These are phyloP conservation scores for Achroia grisella DNA, from an alignment of 1,140 invertebrate genomes.

Conservation along the genomic window DNA sequence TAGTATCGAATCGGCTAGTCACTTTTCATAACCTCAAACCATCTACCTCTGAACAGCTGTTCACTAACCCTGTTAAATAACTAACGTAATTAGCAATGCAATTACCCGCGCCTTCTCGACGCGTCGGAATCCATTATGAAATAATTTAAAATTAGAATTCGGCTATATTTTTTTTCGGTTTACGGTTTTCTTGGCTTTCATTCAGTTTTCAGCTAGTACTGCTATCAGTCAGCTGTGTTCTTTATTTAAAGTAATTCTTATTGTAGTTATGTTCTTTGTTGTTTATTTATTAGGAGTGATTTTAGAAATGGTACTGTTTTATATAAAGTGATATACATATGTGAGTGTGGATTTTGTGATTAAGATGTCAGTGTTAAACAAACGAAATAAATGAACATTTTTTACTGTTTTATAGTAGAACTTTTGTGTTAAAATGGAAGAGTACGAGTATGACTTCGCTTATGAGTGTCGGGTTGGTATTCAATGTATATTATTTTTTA, in stretches of 20 bases:
- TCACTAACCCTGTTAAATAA: slow-evolving; percentile 17
- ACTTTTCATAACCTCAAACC: slow-evolving; percentile 60
- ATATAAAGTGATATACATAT: background rate
- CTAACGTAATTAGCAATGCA: slow-evolving; percentile 11
- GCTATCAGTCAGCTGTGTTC: slow-evolving; percentile 29
- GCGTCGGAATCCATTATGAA: slow-evolving; percentile 51
- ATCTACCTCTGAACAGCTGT: slow-evolving; percentile 47
- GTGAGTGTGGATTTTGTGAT: slow-evolving; percentile 13
- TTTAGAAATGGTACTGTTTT: slow-evolving; percentile 8
- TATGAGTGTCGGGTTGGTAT: slow-evolving; percentile 76
- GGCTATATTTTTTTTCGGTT: slow-evolving; percentile 41
- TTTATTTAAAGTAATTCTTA: slow-evolving; percentile 10
- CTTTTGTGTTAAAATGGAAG: slow-evolving; percentile 54
- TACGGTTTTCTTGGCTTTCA: slow-evolving; percentile 51
- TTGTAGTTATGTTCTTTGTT: slow-evolving; percentile 2
- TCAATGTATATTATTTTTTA: no score
- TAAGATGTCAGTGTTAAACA: slow-evolving; percentile 41
- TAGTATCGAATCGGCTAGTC: slow-evolving; percentile 53
- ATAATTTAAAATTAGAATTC: slow-evolving; percentile 62
- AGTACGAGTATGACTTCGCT: slow-evolving; percentile 76
- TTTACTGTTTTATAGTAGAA: slow-evolving; percentile 39
- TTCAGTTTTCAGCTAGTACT: slow-evolving; percentile 57
- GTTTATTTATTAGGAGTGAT: slow-evolving; percentile 19
- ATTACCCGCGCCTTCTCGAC: slow-evolving; percentile 29
- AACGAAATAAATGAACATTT: slow-evolving; percentile 25